Evolutionary conservation across 2,888 invertebrate species (phyloP).

Genomic region (Dugesia japonica): DNA sequence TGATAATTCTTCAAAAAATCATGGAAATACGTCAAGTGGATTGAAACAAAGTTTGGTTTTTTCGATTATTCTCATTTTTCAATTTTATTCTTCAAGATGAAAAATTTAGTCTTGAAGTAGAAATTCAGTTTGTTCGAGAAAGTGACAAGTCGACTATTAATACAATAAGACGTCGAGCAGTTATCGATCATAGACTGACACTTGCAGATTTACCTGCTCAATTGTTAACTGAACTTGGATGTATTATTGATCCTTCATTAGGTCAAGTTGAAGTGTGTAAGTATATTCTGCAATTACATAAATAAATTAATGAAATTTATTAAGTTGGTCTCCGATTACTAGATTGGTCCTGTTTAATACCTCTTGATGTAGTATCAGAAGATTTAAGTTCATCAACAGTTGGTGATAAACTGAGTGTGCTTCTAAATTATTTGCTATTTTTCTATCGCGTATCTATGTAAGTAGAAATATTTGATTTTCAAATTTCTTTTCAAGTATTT

Average conservation of each 20-base stretch:
- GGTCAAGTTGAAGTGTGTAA: conserved; percentile 2
- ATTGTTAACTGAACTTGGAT: neutral
- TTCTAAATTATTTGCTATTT: neutral
- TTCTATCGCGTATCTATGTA: neutral
- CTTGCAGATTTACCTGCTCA: neutral
- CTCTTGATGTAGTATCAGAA: neutral
- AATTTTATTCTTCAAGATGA: neutral
- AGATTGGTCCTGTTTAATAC: neutral
- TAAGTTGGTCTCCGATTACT: neutral
- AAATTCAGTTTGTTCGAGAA: conserved; percentile 8
- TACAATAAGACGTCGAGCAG: neutral
- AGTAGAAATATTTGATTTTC: neutral
- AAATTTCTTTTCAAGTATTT: too few relatives aligned
- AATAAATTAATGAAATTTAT: neutral
- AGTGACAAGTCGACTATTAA: neutral
- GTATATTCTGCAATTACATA: neutral
- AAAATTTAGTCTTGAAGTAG: neutral
- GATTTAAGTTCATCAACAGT: neutral
- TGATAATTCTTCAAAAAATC: conserved; percentile 3
- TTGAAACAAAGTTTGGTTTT: neutral
- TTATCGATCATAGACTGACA: neutral
- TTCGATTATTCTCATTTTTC: too few relatives aligned
- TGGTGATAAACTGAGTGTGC: conserved; percentile 5
- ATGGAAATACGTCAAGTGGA: conserved; percentile 9
- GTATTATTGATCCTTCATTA: conserved; percentile 1